Evolutionary conservation across 2,797 vertebrate species (phyloP), one percentile per base, ranked within the genome.

Genomic region (Acanthopagrus latus): DNA sequence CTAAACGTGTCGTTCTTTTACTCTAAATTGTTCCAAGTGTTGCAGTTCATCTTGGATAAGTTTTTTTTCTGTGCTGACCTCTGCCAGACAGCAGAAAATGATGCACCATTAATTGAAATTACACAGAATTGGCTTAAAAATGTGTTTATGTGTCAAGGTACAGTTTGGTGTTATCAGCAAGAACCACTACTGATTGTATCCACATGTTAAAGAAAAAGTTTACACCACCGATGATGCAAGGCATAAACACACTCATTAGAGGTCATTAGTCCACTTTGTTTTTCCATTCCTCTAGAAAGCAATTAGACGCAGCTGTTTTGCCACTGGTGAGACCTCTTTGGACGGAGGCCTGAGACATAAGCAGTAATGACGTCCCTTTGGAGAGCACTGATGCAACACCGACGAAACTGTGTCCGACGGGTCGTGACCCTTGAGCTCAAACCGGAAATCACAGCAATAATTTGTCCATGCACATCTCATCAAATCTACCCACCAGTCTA

Each of bases 321-420:
- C 63, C 27, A 58, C 65, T 51, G 73, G 29, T 54, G 80, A 81
- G 75, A 65, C 38, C 79, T 83, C 77, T 84, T 63, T 68, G 82
- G 87, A 85, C 85, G 71, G 17, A 25, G 17, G 17, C 51, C 74
- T 57, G 52, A 76, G 58, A 71, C 65, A 41, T 64, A 84, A 80
- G 81, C 82, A 70, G 59, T 72, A 69, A 87, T 73, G 78, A 74
- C 38, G 46, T 88, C 81, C 62, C 87, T 75, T 74, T 18, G 65
- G 87, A 63, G 67, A 78, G 43, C 25, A 57, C 33, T 90, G 86
- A 91, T 91, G 91, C 55, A 91, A 92, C 54, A 11, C 58, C 84
- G 57, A 86, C 83, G 78, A 75, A 84, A 90, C 70, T 56, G 50
- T 76, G 55, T 73, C 64, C 11, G 43, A 76, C 46, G 21, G 16